phyloP scores from a whole-genome alignment of 2,888 invertebrate species.

The Habroteleia sp. region DNA sequence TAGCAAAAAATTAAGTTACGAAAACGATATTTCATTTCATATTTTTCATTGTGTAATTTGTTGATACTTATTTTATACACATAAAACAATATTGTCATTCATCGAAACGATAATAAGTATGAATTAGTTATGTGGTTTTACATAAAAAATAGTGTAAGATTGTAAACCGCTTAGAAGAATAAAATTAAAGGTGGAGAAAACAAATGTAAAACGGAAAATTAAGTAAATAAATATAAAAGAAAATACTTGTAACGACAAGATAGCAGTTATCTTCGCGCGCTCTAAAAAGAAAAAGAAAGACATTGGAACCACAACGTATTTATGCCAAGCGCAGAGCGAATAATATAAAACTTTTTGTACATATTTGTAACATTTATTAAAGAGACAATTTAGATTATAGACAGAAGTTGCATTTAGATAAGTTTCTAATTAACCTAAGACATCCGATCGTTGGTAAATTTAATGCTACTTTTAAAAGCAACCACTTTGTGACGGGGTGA shows the following conservation, averaged over 20 bases:
- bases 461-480: conserved; percentile 48
- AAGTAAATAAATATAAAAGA: background rate
- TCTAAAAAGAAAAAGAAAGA: conserved; percentile 51
- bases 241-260: background rate
- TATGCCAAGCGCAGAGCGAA: conserved; percentile 41
- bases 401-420: conserved; percentile 70
- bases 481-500: conserved; percentile 3
- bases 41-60: no score
- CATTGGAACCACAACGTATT: conserved; percentile 30
- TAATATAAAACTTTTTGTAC: conserved; percentile 70
- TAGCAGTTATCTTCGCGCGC: conserved; percentile 23
- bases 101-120: conserved; percentile 40
- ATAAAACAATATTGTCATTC: conserved; percentile 23
- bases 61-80: no score
- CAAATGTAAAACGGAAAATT: background rate
- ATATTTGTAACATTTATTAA: conserved; percentile 81
- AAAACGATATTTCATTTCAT: no score
- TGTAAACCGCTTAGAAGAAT: conserved; percentile 18
- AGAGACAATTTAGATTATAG: conserved; percentile 69
- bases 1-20: no score
- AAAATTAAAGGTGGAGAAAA: conserved; percentile 3
- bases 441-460: conserved; percentile 54
- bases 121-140: conserved; percentile 29
- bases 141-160: conserved; percentile 13
- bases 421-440: conserved; percentile 70